Conservation (phyloP, 2,113 vertebrate genomes). For the Gobio gobio region DNA sequence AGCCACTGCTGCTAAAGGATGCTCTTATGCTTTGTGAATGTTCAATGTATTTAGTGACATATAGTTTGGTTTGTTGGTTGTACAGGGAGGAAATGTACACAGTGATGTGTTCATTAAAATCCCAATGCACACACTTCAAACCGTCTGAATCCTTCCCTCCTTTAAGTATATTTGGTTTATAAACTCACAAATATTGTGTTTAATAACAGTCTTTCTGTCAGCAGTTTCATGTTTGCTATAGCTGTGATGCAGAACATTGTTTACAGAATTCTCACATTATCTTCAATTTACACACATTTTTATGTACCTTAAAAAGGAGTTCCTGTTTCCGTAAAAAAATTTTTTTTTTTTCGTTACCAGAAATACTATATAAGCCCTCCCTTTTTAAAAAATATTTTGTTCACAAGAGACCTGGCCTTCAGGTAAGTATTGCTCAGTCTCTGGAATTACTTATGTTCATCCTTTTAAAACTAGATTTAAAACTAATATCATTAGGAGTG, state of each 20-base stretch:
- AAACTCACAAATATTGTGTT: neutral
- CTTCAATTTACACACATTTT: constrained; percentile 14
- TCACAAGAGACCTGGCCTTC: neutral
- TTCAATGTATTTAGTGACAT: neutral
- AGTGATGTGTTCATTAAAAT: neutral
- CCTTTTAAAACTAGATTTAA: neutral
- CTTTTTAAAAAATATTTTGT: neutral
- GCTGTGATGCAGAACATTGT: neutral
- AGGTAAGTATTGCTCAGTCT: constrained; percentile 28
- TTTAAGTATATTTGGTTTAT: constrained; percentile 37
- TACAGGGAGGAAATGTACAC: constrained; percentile 14
- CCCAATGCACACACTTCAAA: neutral
- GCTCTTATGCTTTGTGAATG: neutral
- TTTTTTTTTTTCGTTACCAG: neutral
- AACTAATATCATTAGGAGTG: neutral
- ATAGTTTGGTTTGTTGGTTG: neutral
- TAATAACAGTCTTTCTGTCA: neutral
- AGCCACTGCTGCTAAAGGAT: neutral
- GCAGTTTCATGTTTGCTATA: neutral
- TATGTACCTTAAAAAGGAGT: constrained; percentile 3
- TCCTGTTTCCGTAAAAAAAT: constrained; percentile 47
- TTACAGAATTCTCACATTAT: neutral
- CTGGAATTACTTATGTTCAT: neutral
- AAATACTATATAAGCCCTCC: constrained; percentile 36
- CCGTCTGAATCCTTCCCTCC: constrained; percentile 7